These are phyloP conservation scores for Plagodis dolabraria DNA, from an alignment of 2,888 invertebrate genomes.

Conservation along the genomic window DNA sequence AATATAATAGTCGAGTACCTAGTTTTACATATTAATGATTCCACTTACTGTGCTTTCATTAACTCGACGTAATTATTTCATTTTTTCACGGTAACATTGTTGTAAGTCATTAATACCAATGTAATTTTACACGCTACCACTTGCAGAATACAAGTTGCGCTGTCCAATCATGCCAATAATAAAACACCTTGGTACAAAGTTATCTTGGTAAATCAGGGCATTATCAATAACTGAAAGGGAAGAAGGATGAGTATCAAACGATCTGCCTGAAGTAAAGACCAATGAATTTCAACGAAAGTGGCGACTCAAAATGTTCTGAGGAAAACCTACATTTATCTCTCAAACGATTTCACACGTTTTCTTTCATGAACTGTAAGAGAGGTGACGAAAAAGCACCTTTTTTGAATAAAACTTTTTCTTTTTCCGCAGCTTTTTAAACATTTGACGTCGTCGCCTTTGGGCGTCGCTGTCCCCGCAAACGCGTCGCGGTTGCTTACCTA, in stretches of 20 bases:
- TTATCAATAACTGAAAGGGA: too few relatives aligned
- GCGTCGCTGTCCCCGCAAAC: conserved; percentile 49
- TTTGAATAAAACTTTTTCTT: conserved; percentile 24
- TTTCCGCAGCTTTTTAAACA: conserved; percentile 46
- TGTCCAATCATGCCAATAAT: conserved; percentile 5
- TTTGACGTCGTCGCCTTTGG: conserved; percentile 54
- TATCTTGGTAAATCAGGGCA: too few relatives aligned
- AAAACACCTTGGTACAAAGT: neutral
- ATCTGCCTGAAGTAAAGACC: too few relatives aligned
- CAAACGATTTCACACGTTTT: conserved; percentile 13
- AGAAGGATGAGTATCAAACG: too few relatives aligned
- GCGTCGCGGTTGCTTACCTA: conserved; percentile 59
- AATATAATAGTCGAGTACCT: conserved; percentile 8
- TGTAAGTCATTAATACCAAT: conserved; percentile 23
- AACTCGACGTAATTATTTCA: conserved; percentile 3
- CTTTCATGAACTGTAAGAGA: conserved; percentile 11
- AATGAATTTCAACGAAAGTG: neutral
- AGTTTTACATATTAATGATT: conserved; percentile 35
- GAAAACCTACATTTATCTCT: conserved; percentile 1
- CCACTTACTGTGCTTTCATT: conserved; percentile 22
- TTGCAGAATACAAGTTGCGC: conserved; percentile 7
- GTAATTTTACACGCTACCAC: conserved; percentile 26
- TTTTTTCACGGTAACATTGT: conserved; percentile 15
- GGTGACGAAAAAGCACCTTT: conserved; percentile 27
- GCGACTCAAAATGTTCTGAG: neutral